Base-by-base conservation (phyloP, 2,113 vertebrate species). In the Hippocampus comes region DNA sequence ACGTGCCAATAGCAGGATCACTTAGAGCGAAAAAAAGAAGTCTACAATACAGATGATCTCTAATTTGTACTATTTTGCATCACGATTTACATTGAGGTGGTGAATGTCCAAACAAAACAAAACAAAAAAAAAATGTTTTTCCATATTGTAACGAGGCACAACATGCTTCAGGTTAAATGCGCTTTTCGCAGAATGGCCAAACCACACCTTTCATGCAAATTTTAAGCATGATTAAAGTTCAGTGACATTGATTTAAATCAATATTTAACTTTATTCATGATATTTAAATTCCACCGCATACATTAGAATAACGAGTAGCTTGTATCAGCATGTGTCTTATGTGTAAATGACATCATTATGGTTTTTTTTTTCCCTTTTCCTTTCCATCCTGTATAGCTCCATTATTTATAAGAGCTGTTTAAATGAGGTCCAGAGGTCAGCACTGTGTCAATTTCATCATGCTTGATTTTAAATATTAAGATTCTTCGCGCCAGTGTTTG, bases 391-490 rank as follows among this genome's bases (percentile, higher is more conserved):
- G 1, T 38, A 30, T 38, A 15, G 56, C 41, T 67, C 10, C 21
- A 80, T 64, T 71, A 71, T 77, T 74, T 23, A 68, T 65, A 61
- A 43, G 30, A 70, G 25, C 11, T 61, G 14, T 55, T 66, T 67
- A 79, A 69, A 34, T n/a, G n/a, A 61, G 61, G 61, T 27, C 27
- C 61, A 56, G n/a, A 59, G 64, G 60, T 77, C 23, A 67, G 12
- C 63, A 61, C 23, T 21, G 30, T 68, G 23, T 53, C 53, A 53
- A 61, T 38, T 21, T n/a, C 10, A 71, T 49, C 43, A 56, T 61
- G 41, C 65, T 74, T 68, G 34, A 51, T 34, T 60, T 55, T 48
- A 65, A 60, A 55, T 67, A 61, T 81, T 70, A 20, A 76, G 25
- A 67, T 25, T 23, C n/a, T 23, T 60, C 25, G 14, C 23, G 30